Evolutionary conservation across 2,113 vertebrate species (phyloP), one percentile per base, ranked within the genome.

Genomic region (Scortum barcoo): DNA sequence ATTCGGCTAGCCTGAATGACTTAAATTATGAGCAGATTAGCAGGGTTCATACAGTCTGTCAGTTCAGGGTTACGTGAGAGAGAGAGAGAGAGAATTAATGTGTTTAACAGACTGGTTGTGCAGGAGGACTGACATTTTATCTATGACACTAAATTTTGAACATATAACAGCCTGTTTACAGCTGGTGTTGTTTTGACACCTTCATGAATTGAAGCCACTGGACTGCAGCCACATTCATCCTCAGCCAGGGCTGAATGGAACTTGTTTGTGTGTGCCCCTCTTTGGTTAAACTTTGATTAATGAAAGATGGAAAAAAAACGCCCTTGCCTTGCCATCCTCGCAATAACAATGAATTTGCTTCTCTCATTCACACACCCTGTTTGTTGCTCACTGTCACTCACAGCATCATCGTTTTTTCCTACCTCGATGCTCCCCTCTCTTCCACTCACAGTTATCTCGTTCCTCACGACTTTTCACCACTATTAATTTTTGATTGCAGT

Each of bases 1-100:
- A 89, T 85, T 78, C 70, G 19, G 65, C 40, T 40, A 80, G 48
- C 74, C 80, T 70, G 76, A 48, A 83, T 91, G 67, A 85, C 68
- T 88, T 81, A 74, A 92, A 90, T 90, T 87, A 88, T 88, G 89
- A 89, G 86, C 86, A 93, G 92, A 92, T 91, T 91, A 93, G 74
- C 72, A 83, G 81, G 58, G 83, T 76, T 78, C 69, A 54, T 56
- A 71, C 77, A 80, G 73, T 72, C 63, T 79, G 86, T 80, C 76
- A 66, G 81, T 56, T 24, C 81, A 68, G 62, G 84, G 61, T 38
- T 76, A 17, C 77, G 48, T 70, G 66, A n/a, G 44, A 33, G 33
- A 42, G 57, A 20, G 62, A 33, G 54, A 30, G 72, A 19, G 73
- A 36, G 42, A n/a, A 67, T 33, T 38, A 17, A 19, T 9, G 28